Percentiles rank a stretch among this genome's conserved stretches.
These are phyloP conservation scores for Baccha elongata DNA, from an alignment of 2,888 invertebrate species.

Conservation along the genomic window DNA sequence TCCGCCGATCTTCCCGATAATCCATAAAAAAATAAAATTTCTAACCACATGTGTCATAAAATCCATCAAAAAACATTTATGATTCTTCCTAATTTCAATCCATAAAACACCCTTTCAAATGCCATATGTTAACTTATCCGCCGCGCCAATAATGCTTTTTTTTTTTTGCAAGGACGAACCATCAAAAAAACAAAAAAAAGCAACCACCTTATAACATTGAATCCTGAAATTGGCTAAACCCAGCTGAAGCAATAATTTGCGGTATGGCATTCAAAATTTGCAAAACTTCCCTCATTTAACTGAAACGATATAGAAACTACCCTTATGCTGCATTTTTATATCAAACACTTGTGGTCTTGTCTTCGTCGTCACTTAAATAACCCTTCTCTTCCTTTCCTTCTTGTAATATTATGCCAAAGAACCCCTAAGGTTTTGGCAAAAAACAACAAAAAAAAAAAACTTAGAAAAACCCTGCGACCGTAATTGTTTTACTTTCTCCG, in stretches of 20 bases:
- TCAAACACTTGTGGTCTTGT: slow-evolving; percentile 51
- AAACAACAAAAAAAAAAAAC: neutral
- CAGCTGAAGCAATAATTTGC: slow-evolving; percentile 58
- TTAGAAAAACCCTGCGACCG: slow-evolving; percentile 11
- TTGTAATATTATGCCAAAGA: neutral
- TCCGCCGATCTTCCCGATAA: neutral
- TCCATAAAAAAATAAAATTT: neutral
- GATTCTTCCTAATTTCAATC: slow-evolving; percentile 25
- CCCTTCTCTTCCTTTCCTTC: slow-evolving; percentile 40
- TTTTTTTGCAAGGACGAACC: slow-evolving; percentile 11
- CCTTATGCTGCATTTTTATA: slow-evolving; percentile 65
- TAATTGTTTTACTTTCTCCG: slow-evolving; percentile 70
- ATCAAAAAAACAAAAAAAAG: slow-evolving; percentile 36
- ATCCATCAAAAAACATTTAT: slow-evolving; percentile 36
- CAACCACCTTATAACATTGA: slow-evolving; percentile 37
- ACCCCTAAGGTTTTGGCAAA: neutral
- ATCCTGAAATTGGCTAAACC: slow-evolving; percentile 31
- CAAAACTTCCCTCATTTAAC: slow-evolving; percentile 55
- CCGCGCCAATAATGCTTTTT: too few relatives aligned
- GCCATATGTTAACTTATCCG: slow-evolving; percentile 9
- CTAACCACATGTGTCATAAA: slow-evolving; percentile 37
- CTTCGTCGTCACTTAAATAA: slow-evolving; percentile 16
- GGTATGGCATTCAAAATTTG: slow-evolving; percentile 58
- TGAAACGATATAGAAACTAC: slow-evolving; percentile 41
- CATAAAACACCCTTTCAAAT: slow-evolving; percentile 44